phyloP scores from a whole-genome alignment of 2,113 vertebrate species.

The Isurus oxyrinchus region DNA sequence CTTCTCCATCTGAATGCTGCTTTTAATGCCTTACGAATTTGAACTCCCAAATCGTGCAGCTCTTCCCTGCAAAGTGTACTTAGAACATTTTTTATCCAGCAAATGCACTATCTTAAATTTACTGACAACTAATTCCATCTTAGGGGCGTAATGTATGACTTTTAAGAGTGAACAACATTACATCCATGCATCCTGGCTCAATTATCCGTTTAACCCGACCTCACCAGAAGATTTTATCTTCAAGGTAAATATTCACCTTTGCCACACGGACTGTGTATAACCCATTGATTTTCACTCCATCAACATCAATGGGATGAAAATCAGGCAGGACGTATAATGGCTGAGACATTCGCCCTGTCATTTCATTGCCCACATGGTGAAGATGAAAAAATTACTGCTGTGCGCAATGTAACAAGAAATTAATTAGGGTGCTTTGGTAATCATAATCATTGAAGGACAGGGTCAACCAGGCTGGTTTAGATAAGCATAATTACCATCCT shows the following conservation, averaged over 20 bases:
- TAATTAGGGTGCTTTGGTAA: background rate
- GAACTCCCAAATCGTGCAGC: background rate
- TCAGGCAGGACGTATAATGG: background rate
- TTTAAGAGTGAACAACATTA: background rate
- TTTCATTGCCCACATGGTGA: background rate
- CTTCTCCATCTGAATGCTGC: background rate
- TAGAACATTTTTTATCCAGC: background rate
- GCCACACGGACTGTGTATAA: background rate
- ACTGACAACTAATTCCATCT: background rate
- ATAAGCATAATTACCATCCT: background rate
- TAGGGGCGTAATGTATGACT: background rate
- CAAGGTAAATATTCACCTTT: background rate
- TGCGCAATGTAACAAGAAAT: background rate
- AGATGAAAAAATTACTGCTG: background rate
- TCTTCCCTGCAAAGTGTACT: background rate
- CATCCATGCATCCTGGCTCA: background rate
- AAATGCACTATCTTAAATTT: background rate
- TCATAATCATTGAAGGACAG: background rate
- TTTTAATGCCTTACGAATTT: background rate
- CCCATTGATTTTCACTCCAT: background rate
- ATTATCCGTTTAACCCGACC: background rate
- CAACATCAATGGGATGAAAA: background rate
- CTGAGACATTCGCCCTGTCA: background rate
- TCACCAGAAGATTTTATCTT: background rate
- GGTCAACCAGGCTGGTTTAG: background rate